A percentile compares a stretch with the other conserved stretches of the same genome.
Evolutionary conservation across 2,888 invertebrate genomes (phyloP).

Genomic region (Cephonodes hylas): DNA sequence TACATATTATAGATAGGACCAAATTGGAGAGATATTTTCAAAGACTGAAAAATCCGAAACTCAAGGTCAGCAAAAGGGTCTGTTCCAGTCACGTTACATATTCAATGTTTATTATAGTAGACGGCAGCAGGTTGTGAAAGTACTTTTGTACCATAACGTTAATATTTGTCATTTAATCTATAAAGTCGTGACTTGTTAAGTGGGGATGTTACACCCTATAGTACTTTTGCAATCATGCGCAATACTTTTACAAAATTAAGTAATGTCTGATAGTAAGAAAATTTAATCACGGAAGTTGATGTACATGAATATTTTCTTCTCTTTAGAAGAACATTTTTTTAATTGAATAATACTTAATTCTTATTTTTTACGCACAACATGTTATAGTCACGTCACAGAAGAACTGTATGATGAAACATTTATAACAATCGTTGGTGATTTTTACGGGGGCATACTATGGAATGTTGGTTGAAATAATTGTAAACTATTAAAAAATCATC

Average conservation of each 20-base stretch:
- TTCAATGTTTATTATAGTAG: conserved; percentile 16
- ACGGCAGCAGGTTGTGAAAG: conserved; percentile 12
- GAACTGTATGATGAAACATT: background rate
- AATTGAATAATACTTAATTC: background rate
- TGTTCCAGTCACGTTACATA: conserved; percentile 63
- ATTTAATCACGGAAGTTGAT: background rate
- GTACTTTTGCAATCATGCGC: conserved; percentile 13
- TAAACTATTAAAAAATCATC: background rate
- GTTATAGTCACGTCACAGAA: background rate
- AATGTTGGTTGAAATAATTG: background rate
- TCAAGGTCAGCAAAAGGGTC: conserved; percentile 84
- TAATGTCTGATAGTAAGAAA: background rate
- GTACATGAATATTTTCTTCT: background rate
- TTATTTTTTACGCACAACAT: conserved; percentile 8
- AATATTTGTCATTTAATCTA: background rate
- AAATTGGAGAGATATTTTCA: conserved; percentile 98
- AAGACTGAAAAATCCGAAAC: conserved; percentile 94
- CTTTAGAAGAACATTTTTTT: background rate
- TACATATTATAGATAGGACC: conserved; percentile 98
- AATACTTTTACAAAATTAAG: background rate
- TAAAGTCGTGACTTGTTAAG: background rate
- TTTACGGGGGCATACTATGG: background rate
- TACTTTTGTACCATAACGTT: background rate
- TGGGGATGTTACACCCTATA: background rate
- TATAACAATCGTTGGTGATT: background rate